A percentile compares a stretch with the other conserved stretches of the same genome.
Conservation (phyloP, 2,888 invertebrate genomes). For the Cataglyphis altisquamis region DNA sequence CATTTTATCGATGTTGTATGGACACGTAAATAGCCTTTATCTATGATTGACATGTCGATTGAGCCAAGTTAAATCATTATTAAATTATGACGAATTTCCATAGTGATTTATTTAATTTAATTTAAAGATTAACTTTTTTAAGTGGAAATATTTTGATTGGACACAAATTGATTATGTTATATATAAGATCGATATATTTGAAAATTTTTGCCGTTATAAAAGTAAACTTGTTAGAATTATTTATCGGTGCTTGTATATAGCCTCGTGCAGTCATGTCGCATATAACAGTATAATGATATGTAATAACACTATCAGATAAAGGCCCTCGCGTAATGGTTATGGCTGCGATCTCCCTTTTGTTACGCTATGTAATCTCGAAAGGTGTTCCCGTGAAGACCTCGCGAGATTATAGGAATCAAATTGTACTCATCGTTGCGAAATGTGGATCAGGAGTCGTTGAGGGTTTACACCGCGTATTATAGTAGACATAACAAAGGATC, state of each 20-base stretch:
- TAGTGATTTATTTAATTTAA: background rate
- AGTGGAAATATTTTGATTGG: background rate
- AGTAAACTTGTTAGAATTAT: background rate
- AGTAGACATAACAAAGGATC: background rate
- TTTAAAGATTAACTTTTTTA: background rate
- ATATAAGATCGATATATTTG: background rate
- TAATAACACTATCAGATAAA: slow-evolving; percentile 45
- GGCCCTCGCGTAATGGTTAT: slow-evolving; percentile 2
- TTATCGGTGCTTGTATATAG: background rate
- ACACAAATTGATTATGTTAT: background rate
- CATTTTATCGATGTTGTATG: background rate
- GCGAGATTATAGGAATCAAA: slow-evolving; percentile 35
- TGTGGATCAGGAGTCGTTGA: background rate
- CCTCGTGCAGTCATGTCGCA: background rate
- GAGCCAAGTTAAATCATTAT: background rate
- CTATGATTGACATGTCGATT: background rate
- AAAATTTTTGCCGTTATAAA: background rate
- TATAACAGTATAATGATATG: slow-evolving; percentile 27
- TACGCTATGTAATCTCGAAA: slow-evolving; percentile 44
- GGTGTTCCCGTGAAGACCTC: slow-evolving; percentile 10
- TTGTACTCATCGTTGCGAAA: slow-evolving; percentile 17
- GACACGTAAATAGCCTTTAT: background rate
- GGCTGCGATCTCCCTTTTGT: slow-evolving; percentile 32
- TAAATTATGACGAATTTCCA: background rate
- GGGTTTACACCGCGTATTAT: background rate